Conservation (phyloP, 2,113 vertebrate species). For the Pan paniscus region DNA sequence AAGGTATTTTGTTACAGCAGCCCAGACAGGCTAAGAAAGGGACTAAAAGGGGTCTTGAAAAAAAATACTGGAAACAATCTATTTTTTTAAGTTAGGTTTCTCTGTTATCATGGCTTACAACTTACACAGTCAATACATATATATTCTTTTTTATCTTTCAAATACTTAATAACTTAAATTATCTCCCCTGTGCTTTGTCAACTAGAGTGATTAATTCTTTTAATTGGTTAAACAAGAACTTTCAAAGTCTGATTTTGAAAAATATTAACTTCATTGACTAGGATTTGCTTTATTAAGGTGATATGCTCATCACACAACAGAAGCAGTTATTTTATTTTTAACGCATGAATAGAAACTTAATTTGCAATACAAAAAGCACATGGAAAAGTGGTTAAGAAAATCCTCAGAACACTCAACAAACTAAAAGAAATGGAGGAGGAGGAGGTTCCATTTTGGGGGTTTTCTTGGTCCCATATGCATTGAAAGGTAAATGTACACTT, state of each 20-base stretch:
- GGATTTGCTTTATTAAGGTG: not conserved
- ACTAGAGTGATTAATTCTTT: not conserved
- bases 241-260: not conserved
- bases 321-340: constrained; percentile 23
- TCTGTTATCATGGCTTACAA: not conserved
- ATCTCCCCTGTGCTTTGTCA: not conserved
- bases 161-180: constrained; percentile 1
- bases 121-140: not conserved
- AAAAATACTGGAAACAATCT: not conserved
- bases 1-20: not conserved
- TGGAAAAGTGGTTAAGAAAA: not conserved
- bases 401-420: not conserved
- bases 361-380: not conserved
- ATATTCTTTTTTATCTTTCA: not conserved
- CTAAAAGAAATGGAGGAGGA: not conserved
- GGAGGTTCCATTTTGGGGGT: too few species aligned
- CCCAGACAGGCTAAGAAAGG: not conserved
- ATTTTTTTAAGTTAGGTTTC: not conserved
- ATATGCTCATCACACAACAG: not conserved
- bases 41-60: not conserved
- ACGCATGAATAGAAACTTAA: not conserved
- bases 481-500: too few species aligned
- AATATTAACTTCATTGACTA: not conserved
- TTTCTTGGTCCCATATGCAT: not conserved
- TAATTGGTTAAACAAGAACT: not conserved